Evolutionary conservation across 2,888 invertebrate genomes (phyloP).

Genomic region (Onchidella celtica): DNA sequence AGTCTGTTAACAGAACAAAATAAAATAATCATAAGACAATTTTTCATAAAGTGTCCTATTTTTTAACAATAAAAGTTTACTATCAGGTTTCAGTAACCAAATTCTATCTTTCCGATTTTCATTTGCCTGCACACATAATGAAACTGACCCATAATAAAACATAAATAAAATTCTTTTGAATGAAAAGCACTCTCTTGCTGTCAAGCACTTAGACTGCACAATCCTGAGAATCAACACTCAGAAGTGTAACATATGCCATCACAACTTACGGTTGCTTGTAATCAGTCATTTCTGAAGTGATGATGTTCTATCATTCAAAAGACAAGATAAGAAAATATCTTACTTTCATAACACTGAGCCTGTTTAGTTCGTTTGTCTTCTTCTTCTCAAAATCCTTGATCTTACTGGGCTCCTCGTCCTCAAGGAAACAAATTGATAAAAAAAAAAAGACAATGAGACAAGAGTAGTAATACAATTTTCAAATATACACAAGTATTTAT

Average conservation of each 20-base stretch:
- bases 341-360: slow-evolving; percentile 67
- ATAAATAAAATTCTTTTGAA: not conserved
- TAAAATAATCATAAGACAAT: not conserved
- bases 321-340: too few relatives aligned
- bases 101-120: too few relatives aligned
- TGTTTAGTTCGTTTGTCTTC: slow-evolving; percentile 68
- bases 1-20: slow-evolving; percentile 57
- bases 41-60: too few relatives aligned
- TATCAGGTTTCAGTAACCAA: too few relatives aligned
- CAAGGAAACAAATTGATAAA: not conserved
- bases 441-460: not conserved
- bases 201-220: not conserved
- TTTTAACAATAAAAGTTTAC: too few relatives aligned
- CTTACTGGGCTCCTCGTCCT: slow-evolving; percentile 72
- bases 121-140: too few relatives aligned
- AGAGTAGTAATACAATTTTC: not conserved
- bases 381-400: slow-evolving; percentile 71
- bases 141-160: not conserved
- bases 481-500: not conserved
- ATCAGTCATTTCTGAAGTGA: too few relatives aligned
- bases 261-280: too few relatives aligned
- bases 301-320: too few relatives aligned
- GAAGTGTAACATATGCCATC: too few relatives aligned
- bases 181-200: not conserved
- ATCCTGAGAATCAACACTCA: not conserved